Evolutionary conservation across 1,140 invertebrate genomes (phyloP), one percentile per base, ranked within the genome.

Genomic region (Drosophila mojavensis): DNA sequence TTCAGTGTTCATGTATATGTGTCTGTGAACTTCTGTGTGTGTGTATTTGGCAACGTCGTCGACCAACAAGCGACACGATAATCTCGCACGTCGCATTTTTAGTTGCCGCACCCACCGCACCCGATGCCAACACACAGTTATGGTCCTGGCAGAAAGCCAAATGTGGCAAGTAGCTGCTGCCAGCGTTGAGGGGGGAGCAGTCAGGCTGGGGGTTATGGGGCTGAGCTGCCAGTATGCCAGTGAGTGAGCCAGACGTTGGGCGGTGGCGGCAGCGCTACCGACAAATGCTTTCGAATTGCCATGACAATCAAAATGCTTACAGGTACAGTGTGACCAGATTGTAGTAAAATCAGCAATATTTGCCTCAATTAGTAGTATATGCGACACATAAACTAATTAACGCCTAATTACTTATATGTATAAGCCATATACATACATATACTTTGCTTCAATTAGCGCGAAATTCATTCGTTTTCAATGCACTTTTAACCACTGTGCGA

Each of bases 251-350:
- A 53, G 67, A 65, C 66, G 45, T 41, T 53, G 62, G 26, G 50
- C 45, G 26, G 61, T 53, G 15, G 61, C 24, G 48, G 54, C 33
- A 43, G 74, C 75, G 70, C 80, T 75, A 88, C 84, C 84, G 84
- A 88, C 84, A 88, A 88, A 88, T 88, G 84, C 85, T 88, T 88
- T 88, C 85, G 84, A 88, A 88, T 88, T 88, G 84, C 84, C 84
- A 89, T 89, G 84, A 89, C 84, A 88, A 88, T 88, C 84, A 88
- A 89, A 88, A 79, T 81, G 85, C 85, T 88, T 84, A 88, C 84
- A 88, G 66, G 73, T 89, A 88, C 83, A 83, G 83, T 88, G 83
- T 63, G 69, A 7, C 56, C 53, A 77, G 17, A 28, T 20, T 13
- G 6, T 10, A 36, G 7, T 36, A 36, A 28, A 50, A 54, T n/a